Base-by-base conservation (phyloP, 2,797 vertebrate genomes). In the Cirrhinus mrigala region DNA sequence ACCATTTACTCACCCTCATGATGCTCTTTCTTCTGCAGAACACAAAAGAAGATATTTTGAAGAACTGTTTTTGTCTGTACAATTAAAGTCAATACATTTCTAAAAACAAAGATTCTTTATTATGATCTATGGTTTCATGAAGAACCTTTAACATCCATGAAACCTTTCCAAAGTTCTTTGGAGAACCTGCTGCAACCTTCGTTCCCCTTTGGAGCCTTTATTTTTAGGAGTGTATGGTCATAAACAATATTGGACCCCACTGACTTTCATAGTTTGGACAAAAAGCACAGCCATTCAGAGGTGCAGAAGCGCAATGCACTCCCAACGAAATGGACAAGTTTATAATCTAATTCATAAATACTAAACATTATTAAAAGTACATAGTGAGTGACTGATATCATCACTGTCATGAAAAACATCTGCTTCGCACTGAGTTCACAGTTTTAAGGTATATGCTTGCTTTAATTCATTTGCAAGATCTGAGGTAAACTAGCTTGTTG, bases 11-110 rank as follows among this genome's bases (percentile, higher is more conserved):
- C 50, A 37, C 27, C n/a, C 14, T 29, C 20, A 15, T 56, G 18
- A 24, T n/a, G 14, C n/a, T 77, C 12, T 40, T n/a, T 58, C 33
- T 77, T 77, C 12, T 16, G 54, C 4, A 4, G 52, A 58, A 40
- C 33, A 40, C 75, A 24, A 60, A 77, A 40, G 33, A 16, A 77
- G 50, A 56, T 33, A 3, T 76, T 73, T 48, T 71, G 40, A 71
- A 48, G 9, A 33, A 18, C 48, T 29, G 24, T 74, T 54, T 75
- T 75, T 52, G 48, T 33, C 73, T 18, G 29, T 33, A 15, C 29
- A 56, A 37, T 56, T 29, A 37, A 56, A 37, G 27, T 56, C 18
- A 75, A 22, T 56, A 15, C 27, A 64, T 6, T 64, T 6, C 62
- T 64, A 29, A 64, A 29, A 29, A 64, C 6, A 29, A 15, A 64